Conservation (phyloP, 2,888 invertebrate genomes). For the Ophraella communa region DNA sequence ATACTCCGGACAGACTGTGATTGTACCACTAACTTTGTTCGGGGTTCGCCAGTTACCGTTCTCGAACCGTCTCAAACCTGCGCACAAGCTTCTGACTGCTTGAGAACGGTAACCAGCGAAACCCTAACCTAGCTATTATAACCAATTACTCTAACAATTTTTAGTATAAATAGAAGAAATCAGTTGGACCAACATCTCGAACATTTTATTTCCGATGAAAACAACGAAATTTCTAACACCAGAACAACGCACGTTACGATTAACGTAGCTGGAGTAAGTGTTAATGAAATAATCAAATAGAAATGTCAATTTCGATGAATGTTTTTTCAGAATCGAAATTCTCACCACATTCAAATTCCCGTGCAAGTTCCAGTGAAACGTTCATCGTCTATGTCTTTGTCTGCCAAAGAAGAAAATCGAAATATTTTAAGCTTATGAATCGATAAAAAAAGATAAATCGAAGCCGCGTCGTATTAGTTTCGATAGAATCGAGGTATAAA, state of each 20-base stretch:
- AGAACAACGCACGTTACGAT: constrained; percentile 1
- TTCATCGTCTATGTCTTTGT: neutral
- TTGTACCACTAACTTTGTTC: too few species aligned
- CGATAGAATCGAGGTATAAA: too few species aligned
- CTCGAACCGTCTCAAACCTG: too few species aligned
- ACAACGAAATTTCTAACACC: neutral
- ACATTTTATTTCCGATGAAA: neutral
- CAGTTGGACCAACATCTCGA: neutral
- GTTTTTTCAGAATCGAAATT: neutral
- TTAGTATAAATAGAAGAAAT: neutral
- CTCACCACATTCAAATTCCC: neutral
- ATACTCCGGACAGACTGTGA: too few species aligned
- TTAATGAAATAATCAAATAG: neutral
- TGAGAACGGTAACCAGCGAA: too few species aligned
- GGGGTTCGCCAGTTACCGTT: too few species aligned
- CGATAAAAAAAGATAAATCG: too few species aligned
- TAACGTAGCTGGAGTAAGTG: neutral
- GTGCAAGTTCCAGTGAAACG: neutral
- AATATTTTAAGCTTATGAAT: neutral
- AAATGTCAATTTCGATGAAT: neutral
- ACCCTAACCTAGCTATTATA: too few species aligned
- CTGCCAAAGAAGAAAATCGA: neutral
- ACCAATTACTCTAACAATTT: too few species aligned
- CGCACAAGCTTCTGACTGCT: too few species aligned
- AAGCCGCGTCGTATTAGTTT: too few species aligned